These are phyloP conservation scores for Isotomurus palustris DNA, from an alignment of 2,888 invertebrate genomes.

Conservation along the genomic window DNA sequence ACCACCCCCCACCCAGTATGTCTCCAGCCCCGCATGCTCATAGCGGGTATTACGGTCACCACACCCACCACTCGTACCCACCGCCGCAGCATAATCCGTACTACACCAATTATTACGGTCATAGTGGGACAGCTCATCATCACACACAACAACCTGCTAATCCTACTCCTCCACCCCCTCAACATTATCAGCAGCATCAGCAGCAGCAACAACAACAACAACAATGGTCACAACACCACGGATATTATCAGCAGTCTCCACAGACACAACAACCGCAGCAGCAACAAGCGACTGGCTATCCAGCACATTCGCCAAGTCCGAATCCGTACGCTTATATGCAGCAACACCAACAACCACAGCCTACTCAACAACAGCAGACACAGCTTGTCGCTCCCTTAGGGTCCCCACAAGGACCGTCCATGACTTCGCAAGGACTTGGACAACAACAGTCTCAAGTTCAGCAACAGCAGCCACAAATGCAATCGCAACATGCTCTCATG, in stretches of 20 bases:
- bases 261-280: constrained; percentile 15
- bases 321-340: constrained; percentile 10
- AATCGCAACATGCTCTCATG: constrained; percentile 35
- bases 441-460: constrained; percentile 12
- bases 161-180: constrained; percentile 15
- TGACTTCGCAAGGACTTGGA: too few species aligned
- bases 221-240: constrained; percentile 1
- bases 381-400: constrained; percentile 17
- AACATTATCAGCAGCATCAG: constrained; percentile 15
- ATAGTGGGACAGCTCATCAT: constrained; percentile 10
- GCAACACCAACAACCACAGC: constrained; percentile 15
- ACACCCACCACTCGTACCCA: neutral
- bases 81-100: constrained; percentile 13
- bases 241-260: neutral
- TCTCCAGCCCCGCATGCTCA: constrained; percentile 6
- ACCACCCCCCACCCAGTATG: constrained; percentile 12
- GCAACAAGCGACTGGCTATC: neutral
- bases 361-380: constrained; percentile 14
- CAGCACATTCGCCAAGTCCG: neutral
- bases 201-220: too few species aligned
- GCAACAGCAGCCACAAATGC: constrained; percentile 14
- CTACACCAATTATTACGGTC: constrained; percentile 5
- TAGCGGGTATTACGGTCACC: constrained; percentile 10
- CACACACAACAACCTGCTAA: constrained; percentile 22
- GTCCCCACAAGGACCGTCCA: constrained; percentile 19